A percentile compares a stretch with the other conserved stretches of the same genome.
These are phyloP conservation scores for Misgurnus mizolepis DNA, from an alignment of 2,113 vertebrate species.

Conservation along the genomic window DNA sequence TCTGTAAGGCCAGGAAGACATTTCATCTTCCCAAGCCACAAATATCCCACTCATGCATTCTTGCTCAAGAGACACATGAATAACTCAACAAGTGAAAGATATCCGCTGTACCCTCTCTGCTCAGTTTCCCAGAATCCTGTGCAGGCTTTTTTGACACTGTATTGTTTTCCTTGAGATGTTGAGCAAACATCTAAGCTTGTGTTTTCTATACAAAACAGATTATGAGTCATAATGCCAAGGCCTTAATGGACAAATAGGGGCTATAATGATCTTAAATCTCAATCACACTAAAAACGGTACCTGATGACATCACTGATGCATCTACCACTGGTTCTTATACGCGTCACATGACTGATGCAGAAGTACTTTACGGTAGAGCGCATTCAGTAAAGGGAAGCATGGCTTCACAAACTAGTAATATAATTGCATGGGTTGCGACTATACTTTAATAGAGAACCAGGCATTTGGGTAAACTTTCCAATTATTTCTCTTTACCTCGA, in stretches of 20 bases:
- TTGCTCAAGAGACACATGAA: background rate
- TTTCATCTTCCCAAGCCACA: background rate
- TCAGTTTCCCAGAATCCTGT: slow-evolving; percentile 1
- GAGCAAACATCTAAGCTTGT: background rate
- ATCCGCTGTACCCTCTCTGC: background rate
- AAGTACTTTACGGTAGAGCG: no score
- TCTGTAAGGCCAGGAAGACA: background rate
- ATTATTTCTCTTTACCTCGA: background rate
- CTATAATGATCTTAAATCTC: no score
- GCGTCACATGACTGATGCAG: no score
- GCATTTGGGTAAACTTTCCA: background rate
- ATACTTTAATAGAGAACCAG: no score
- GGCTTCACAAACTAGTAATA: no score
- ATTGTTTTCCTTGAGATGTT: background rate
- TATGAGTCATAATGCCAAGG: background rate
- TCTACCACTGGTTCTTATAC: no score
- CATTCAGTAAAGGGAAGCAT: no score
- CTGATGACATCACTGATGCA: no score
- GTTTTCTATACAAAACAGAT: background rate
- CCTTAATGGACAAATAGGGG: no score
- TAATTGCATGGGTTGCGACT: no score
- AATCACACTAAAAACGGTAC: no score
- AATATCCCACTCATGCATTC: slow-evolving; percentile 5
- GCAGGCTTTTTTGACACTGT: background rate
- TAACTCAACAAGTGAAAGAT: background rate